Evolutionary conservation across 2,888 invertebrate species (phyloP).

Genomic region (Spilosoma lubricipeda): DNA sequence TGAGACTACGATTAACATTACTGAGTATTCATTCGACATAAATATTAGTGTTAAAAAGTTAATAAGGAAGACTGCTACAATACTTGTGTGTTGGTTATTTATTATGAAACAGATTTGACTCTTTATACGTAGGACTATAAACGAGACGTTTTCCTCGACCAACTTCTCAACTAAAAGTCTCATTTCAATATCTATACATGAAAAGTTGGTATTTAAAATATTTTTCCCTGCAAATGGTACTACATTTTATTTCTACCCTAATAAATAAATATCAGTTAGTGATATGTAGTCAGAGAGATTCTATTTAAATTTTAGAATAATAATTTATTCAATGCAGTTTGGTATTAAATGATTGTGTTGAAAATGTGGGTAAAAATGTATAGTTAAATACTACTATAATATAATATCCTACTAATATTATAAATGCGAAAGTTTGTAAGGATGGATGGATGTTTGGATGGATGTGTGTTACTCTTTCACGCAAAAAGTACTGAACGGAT

Average conservation of each 20-base stretch:
- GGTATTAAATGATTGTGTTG: background rate
- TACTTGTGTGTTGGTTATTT: background rate
- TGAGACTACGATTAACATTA: background rate
- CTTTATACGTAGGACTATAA: background rate
- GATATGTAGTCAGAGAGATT: constrained; percentile 48
- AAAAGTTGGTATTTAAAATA: no score
- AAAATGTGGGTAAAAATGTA: background rate
- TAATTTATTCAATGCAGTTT: constrained; percentile 44
- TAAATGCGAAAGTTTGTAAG: no score
- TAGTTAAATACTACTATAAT: no score
- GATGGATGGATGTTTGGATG: no score
- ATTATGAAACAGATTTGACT: background rate
- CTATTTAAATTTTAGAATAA: constrained; percentile 45
- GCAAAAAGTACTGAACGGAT: no score
- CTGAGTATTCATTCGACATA: background rate
- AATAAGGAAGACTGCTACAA: background rate
- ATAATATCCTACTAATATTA: no score
- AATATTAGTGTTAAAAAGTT: background rate
- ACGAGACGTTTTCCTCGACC: constrained; percentile 34
- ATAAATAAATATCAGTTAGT: constrained; percentile 50
- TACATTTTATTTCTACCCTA: no score
- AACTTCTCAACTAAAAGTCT: constrained; percentile 44
- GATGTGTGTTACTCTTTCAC: no score
- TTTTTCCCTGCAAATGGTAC: no score
- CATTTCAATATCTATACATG: constrained; percentile 47